phyloP scores from a whole-genome alignment of 2,113 vertebrate genomes.

The Leptodactylus fuscus region DNA sequence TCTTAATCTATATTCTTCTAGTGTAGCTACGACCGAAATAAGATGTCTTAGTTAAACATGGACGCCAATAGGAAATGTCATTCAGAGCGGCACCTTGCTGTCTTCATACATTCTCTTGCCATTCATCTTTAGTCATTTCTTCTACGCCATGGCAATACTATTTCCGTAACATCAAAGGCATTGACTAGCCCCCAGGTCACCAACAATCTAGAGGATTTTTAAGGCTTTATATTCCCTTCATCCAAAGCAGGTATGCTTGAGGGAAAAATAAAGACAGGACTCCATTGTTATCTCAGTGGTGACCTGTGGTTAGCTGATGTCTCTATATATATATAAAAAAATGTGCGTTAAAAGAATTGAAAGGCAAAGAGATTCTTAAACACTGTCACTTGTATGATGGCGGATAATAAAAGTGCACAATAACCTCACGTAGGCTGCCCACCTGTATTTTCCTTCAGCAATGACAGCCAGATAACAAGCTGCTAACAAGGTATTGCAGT shows the following conservation, averaged over 20 bases:
- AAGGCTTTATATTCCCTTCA: background rate
- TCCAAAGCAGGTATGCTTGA: constrained; percentile 1
- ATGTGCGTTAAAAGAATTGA: background rate
- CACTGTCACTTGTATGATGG: constrained; percentile 7
- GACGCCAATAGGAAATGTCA: background rate
- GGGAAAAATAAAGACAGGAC: constrained; percentile 8
- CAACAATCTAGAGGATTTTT: constrained; percentile 10
- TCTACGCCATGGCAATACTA: background rate
- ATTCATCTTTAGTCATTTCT: constrained; percentile 24
- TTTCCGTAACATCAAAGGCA: constrained; percentile 23
- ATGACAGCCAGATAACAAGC: constrained; percentile 38
- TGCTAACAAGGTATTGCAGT: constrained; percentile 46
- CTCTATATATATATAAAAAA: constrained; percentile 5
- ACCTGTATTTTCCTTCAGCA: constrained; percentile 46
- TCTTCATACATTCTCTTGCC: constrained; percentile 2
- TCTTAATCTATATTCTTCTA: background rate
- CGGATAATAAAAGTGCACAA: constrained; percentile 22
- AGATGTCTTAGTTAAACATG: background rate
- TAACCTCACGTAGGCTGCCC: constrained; percentile 10
- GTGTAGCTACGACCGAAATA: background rate
- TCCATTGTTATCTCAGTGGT: constrained; percentile 14
- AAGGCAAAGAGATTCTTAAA: background rate
- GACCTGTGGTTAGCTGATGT: constrained; percentile 10
- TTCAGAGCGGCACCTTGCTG: constrained; percentile 11
- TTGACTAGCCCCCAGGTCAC: constrained; percentile 8